These are phyloP conservation scores for Panulirus ornatus DNA, from an alignment of 1,140 invertebrate genomes.

Conservation along the genomic window DNA sequence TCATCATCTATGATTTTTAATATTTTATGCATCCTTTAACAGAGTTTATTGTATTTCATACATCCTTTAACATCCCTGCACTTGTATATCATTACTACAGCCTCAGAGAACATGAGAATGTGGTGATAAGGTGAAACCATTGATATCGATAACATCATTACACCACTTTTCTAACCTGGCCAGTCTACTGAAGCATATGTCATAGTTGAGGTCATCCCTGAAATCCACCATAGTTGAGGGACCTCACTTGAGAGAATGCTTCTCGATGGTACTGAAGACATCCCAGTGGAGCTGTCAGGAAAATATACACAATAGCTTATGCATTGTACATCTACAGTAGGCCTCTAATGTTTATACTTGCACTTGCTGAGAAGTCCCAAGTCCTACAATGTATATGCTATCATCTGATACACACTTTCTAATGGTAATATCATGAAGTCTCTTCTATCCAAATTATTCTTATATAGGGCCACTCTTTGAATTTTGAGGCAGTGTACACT, in stretches of 20 bases:
- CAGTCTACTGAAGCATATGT: conserved; percentile 58
- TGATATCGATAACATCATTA: no score
- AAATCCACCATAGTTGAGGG: conserved; percentile 55
- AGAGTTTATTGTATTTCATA: no score
- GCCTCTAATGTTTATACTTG: neutral
- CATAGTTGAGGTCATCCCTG: conserved; percentile 54
- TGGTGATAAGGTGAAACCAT: no score
- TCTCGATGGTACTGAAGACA: conserved; percentile 52
- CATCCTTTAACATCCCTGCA: no score
- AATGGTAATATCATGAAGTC: neutral
- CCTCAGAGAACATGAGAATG: no score
- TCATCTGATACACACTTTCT: neutral
- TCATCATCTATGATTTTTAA: no score
- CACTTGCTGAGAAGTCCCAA: neutral
- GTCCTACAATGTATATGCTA: neutral
- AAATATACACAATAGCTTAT: neutral
- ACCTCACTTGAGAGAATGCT: neutral
- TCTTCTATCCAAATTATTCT: no score
- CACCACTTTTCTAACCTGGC: conserved; percentile 42
- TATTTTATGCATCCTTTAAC: no score
- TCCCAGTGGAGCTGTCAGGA: conserved; percentile 38
- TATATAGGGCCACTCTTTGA: no score
- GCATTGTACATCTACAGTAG: neutral
- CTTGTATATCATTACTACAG: no score
- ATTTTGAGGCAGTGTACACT: no score